Evolutionary conservation across 2,113 vertebrate genomes (phyloP).

Genomic region (Leiothrix lutea): DNA sequence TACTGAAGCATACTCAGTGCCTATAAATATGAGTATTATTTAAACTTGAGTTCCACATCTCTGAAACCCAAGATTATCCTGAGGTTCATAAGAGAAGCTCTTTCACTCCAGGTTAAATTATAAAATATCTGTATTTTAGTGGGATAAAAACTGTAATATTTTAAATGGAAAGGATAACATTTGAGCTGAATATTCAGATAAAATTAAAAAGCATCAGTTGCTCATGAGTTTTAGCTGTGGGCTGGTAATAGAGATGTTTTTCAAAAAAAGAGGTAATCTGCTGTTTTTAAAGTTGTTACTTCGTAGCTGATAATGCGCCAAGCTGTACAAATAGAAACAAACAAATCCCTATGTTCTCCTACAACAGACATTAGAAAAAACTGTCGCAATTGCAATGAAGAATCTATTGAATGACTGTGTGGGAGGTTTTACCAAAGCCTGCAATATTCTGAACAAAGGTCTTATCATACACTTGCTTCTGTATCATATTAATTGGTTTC

Average conservation of each 20-base stretch:
- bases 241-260: neutral
- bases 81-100: neutral
- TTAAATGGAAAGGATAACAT: neutral
- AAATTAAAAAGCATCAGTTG: neutral
- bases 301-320: neutral
- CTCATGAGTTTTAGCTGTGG: neutral
- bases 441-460: slow-evolving; percentile 47
- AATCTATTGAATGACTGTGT: slow-evolving; percentile 31
- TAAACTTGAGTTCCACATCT: neutral
- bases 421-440: slow-evolving; percentile 58
- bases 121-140: neutral
- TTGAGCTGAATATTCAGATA: neutral
- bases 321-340: neutral
- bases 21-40: neutral
- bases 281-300: neutral
- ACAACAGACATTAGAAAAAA: neutral
- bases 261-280: neutral
- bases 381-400: neutral
- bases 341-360: neutral
- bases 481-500: slow-evolving; percentile 65
- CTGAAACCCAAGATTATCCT: neutral
- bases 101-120: neutral
- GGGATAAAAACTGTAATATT: neutral
- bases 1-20: neutral
- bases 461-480: slow-evolving; percentile 59